Conservation (phyloP, 1,140 invertebrate genomes). For the Scaptomyza graminum region DNA sequence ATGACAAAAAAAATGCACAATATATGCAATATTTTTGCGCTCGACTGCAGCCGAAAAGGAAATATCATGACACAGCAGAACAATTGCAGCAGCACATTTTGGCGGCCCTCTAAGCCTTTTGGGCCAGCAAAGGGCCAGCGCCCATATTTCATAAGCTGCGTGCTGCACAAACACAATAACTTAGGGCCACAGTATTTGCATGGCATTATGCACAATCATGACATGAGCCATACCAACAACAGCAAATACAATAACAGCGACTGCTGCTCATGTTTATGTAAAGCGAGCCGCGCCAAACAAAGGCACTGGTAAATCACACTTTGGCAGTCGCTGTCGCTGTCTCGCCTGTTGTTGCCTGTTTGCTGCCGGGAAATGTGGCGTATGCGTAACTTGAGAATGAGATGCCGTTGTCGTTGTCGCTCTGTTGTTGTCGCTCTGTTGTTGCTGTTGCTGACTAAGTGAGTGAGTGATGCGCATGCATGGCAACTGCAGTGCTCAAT, state of each 20-base stretch:
- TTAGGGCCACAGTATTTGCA: conserved; percentile 77
- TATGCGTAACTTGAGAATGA: conserved; percentile 71
- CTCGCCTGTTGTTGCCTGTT: conserved; percentile 9
- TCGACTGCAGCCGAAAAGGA: conserved; percentile 58
- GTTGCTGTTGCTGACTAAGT: conserved; percentile 26
- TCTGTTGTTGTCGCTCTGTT: conserved; percentile 14
- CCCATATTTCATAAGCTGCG: conserved; percentile 77
- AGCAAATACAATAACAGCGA: conserved; percentile 25
- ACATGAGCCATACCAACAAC: conserved; percentile 59
- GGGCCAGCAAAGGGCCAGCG: conserved; percentile 30
- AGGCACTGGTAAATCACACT: conserved; percentile 77
- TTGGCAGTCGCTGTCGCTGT: conserved; percentile 65
- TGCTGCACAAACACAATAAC: conserved; percentile 77
- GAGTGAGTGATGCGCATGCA: conserved; percentile 69
- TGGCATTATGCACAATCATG: conserved; percentile 82
- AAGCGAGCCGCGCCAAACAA: conserved; percentile 50
- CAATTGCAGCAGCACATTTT: conserved; percentile 49
- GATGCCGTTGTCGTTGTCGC: conserved; percentile 35
- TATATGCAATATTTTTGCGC: conserved; percentile 63
- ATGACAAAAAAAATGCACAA: conserved; percentile 20
- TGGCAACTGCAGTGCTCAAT: conserved; percentile 44
- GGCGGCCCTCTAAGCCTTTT: conserved; percentile 9
- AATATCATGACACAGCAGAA: conserved; percentile 78
- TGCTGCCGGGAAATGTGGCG: conserved; percentile 46
- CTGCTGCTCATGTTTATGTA: conserved; percentile 61